phyloP scores from a whole-genome alignment of 2,113 vertebrate genomes.

The Oenanthe oenanthe region DNA sequence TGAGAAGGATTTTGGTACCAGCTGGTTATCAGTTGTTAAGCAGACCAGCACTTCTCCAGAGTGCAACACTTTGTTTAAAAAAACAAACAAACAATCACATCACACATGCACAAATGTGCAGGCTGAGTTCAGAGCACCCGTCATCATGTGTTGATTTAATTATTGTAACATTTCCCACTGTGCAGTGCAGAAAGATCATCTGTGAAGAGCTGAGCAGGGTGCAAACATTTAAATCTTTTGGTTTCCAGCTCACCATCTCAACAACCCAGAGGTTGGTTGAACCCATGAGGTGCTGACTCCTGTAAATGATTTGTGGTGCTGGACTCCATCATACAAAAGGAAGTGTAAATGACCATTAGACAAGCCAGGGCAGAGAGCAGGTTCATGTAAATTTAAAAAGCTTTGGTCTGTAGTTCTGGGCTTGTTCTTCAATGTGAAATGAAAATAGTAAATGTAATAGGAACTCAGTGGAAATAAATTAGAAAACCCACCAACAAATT shows the following conservation, averaged over 20 bases:
- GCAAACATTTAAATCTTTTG: constrained; percentile 23
- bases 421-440: background rate
- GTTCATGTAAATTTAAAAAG: background rate
- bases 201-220: background rate
- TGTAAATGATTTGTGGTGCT: background rate
- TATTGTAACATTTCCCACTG: constrained; percentile 13
- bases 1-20: background rate
- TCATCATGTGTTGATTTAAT: background rate
- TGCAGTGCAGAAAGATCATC: background rate
- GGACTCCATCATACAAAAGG: background rate
- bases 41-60: background rate
- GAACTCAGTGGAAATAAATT: background rate
- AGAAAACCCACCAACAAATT: background rate
- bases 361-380: background rate
- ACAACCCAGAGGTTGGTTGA: background rate
- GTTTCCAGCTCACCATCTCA: background rate
- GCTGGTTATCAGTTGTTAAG: background rate
- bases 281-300: background rate
- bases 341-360: background rate
- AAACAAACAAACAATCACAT: background rate
- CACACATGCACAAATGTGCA: background rate
- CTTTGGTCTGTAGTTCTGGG: background rate
- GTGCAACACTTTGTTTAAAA: background rate
- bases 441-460: background rate
- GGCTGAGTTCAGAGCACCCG: background rate